These are phyloP conservation scores for Achatina immaculata DNA, from an alignment of 1,140 invertebrate genomes.

Conservation along the genomic window DNA sequence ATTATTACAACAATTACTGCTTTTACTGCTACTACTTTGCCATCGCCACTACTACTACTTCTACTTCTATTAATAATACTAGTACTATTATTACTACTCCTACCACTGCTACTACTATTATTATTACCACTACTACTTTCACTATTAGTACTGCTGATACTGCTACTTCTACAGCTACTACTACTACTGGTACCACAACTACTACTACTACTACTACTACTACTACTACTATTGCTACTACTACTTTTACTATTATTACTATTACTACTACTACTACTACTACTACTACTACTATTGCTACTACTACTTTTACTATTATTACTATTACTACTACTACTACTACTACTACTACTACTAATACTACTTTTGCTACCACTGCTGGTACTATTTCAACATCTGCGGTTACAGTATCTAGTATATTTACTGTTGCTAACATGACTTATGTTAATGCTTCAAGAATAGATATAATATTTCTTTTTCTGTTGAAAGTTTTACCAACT, in stretches of 20 bases:
- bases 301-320: slow-evolving; percentile 28
- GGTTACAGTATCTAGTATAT: no score
- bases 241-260: slow-evolving; percentile 19
- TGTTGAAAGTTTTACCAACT: no score
- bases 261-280: no score
- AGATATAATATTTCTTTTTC: no score
- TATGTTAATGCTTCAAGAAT: no score
- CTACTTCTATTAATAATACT: neutral
- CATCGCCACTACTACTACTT: neutral
- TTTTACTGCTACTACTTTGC: neutral
- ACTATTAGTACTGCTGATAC: no score
- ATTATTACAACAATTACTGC: neutral
- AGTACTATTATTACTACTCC: slow-evolving; percentile 3
- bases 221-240: slow-evolving; percentile 20
- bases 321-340: slow-evolving; percentile 27
- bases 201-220: neutral
- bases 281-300: neutral
- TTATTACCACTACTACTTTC: slow-evolving; percentile 13
- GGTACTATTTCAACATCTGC: no score
- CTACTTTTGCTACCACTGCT: neutral
- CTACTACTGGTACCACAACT: no score
- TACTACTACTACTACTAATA: neutral
- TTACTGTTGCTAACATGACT: no score
- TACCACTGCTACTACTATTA: neutral
- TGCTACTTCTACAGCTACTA: no score